A percentile compares a stretch with the other conserved stretches of the same genome.
Evolutionary conservation across 2,797 vertebrate species (phyloP).

Genomic region (Otolemur crassicaudatus): DNA sequence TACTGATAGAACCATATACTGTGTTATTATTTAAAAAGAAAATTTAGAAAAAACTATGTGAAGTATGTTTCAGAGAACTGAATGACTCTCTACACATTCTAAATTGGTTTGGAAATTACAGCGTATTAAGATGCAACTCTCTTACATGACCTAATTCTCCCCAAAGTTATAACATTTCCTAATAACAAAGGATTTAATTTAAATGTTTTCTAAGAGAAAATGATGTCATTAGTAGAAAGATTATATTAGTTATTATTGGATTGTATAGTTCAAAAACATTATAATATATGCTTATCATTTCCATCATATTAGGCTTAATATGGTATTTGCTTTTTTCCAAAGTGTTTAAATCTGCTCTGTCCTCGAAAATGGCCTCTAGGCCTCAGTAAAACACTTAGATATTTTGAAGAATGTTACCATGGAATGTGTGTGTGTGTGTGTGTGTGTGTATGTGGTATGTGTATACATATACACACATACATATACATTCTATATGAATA

Average conservation of each 20-base stretch:
- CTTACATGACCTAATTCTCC: background rate
- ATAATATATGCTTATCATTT: background rate
- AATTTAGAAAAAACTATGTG: background rate
- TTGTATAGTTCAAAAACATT: background rate
- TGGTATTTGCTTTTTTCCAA: background rate
- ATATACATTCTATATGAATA: background rate
- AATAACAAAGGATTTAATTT: conserved; percentile 15
- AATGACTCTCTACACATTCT: background rate
- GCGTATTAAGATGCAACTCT: background rate
- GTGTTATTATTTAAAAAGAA: background rate
- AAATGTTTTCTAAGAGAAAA: conserved; percentile 40
- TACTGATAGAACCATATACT: background rate
- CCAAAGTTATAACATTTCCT: conserved; percentile 3
- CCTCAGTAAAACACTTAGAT: background rate
- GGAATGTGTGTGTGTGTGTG: background rate
- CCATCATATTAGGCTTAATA: background rate
- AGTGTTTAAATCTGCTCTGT: background rate
- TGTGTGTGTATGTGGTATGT: too few species aligned
- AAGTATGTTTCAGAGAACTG: background rate
- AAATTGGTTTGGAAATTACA: conserved; percentile 51
- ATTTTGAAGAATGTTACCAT: conserved; percentile 1
- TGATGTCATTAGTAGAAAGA: conserved; percentile 34
- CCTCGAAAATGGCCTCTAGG: background rate
- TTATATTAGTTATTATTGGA: conserved; percentile 16
- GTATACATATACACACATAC: background rate